phyloP scores from a whole-genome alignment of 2,797 vertebrate species.

The Macropus fuliginosus region DNA sequence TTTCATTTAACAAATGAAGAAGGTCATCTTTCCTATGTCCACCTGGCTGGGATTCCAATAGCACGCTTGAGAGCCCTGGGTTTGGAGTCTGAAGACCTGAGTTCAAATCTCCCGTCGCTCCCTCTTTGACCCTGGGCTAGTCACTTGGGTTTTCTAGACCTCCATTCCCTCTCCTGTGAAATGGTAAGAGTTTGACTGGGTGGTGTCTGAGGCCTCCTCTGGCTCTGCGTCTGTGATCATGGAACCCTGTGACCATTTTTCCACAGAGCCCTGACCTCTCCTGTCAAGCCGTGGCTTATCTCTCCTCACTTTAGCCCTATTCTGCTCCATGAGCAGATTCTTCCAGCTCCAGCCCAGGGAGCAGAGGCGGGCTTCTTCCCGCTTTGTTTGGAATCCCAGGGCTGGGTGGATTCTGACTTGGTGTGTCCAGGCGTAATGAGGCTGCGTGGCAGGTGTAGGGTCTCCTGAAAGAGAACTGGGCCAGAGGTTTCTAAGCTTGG shows the following conservation, averaged over 20 bases:
- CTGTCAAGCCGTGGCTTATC: neutral
- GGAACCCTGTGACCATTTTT: neutral
- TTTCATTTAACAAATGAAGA: neutral
- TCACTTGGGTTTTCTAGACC: neutral
- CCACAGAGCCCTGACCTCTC: neutral
- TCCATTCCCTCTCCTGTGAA: neutral
- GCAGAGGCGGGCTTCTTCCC: constrained; percentile 63
- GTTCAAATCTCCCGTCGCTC: neutral
- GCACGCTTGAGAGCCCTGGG: neutral
- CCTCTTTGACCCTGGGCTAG: neutral
- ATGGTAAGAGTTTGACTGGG: neutral
- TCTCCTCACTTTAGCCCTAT: neutral
- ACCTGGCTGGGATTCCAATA: neutral
- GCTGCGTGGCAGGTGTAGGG: constrained; percentile 47
- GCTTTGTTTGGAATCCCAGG: constrained; percentile 42
- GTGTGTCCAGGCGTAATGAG: constrained; percentile 58
- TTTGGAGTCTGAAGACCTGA: neutral
- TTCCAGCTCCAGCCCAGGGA: neutral
- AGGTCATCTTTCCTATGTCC: neutral
- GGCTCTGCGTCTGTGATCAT: neutral
- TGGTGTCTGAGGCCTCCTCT: neutral
- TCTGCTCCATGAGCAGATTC: neutral
- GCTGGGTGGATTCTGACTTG: constrained; percentile 45
- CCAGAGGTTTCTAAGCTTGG: constrained; percentile 30
- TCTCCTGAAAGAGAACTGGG: constrained; percentile 4